Base-by-base conservation (phyloP, 2,113 vertebrate species). In the Agelaius phoeniceus region DNA sequence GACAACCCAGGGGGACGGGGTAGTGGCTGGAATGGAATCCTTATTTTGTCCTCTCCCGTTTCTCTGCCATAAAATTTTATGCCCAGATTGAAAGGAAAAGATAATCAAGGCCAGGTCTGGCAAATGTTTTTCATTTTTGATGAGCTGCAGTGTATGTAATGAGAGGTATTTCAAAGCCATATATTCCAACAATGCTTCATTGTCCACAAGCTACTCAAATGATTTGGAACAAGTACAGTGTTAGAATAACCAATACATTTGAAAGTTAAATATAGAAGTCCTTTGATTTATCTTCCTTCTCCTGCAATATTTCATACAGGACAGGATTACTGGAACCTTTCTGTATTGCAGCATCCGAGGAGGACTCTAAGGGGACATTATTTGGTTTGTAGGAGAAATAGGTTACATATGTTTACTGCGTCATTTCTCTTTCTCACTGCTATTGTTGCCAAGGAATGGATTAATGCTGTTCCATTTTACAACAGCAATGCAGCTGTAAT, bases 361-460 rank as follows among this genome's bases (percentile, higher is more conserved):
- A 85, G 43, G 37, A 49, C 54, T 74, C 78, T 30, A 43, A 92
- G 79, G 61, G 89, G 33, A 59, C 15, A 51, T 85, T 76, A 67
- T 92, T 95, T 39, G 61, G 35, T 85, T 91, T 92, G 58, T 69
- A 87, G 76, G 67, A 93, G 44, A 65, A 94, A 88, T 67, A 48
- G 41, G 61, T 95, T 94, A 79, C 62, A 41, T 87, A 58, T 61
- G 62, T 88, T 96, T 91, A 71, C 74, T 54, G 35, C 80, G 86
- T 67, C 26, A 27, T 90, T 94, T 91, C 68, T 87, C 61, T 73
- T 76, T 84, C 88, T 95, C 23, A 11, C 61, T 91, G 37, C 62
- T 74, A 76, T 49, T 74, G 54, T 94, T 95, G 90, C 62, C 86
- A 92, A 93, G 66, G 68, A 92, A 61, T 84, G 46, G 75, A 96